Conservation (phyloP, 2,888 invertebrate species). For the Anodontia alba region DNA sequence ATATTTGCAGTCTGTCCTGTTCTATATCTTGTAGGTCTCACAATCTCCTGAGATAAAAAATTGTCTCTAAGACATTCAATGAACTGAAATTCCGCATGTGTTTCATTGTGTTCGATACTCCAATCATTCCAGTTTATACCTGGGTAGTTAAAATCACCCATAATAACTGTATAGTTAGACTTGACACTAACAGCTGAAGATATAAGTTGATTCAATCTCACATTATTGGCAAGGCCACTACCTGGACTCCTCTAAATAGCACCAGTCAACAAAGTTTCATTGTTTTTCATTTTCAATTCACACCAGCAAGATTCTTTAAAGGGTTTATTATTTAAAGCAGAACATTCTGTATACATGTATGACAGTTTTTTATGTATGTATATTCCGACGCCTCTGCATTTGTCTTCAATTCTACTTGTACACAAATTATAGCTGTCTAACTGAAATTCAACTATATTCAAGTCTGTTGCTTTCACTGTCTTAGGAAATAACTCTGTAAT, state of each 20-base stretch:
- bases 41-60: constrained; percentile 16
- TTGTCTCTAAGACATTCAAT: constrained; percentile 8
- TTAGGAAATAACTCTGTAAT: constrained; percentile 15
- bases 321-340: not conserved
- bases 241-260: constrained; percentile 11
- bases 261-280: constrained; percentile 1
- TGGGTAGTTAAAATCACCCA: constrained; percentile 28
- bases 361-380: constrained; percentile 4
- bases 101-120: constrained; percentile 12
- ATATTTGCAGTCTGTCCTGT: not conserved
- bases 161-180: not conserved
- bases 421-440: not conserved
- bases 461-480: not conserved
- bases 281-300: not conserved
- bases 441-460: not conserved
- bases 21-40: not conserved
- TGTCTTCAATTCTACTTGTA: not conserved
- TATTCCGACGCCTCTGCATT: constrained; percentile 1
- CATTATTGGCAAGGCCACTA: not conserved
- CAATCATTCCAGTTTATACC: constrained; percentile 15
- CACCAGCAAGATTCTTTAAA: constrained; percentile 19
- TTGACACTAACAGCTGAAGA: constrained; percentile 3
- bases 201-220: constrained; percentile 4
- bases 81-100: not conserved
- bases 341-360: not conserved